Evolutionary conservation across 2,113 vertebrate genomes (phyloP), one percentile per base, ranked within the genome.

Genomic region (Tachysurus vachellii): DNA sequence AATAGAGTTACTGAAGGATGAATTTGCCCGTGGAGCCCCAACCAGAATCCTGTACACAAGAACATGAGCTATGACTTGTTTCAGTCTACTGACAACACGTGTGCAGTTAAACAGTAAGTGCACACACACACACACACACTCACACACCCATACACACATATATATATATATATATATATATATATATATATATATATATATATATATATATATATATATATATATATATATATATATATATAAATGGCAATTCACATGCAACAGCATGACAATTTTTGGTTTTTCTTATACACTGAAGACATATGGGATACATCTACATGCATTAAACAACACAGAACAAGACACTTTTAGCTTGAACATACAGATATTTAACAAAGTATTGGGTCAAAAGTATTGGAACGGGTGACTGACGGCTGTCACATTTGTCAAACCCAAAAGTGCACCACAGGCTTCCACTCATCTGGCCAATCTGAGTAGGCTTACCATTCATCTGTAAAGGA

Each of bases 21-120:
- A 99, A 87, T 97, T 97, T 47, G 98, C 97, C 91, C 92, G 96
- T 1, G 98, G 98, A 79, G 98, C 98, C 0, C 98, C 98, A 11
- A 99, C 98, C 88, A 99, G 95, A 85, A 99, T 90, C 98, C 98
- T 99, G 94, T 85, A 91, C 70, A 90, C 83, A 92, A 14, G 1
- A 81, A 81, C 28, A 84, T n/a, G 19, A 68, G 44, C 13, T 70
- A 23, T 70, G 26, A 83, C 21, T 16, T 64, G 42, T 53, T 50
- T 28, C 44, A 53, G 44, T 28, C 56, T 21, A 61, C 31, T 31
- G 54, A 36, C 16, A 9, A 28, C 42, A n/a, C 4, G 44, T 50
- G 80, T 64, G 80, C 59, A 62, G 23, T 21, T 82, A 5, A 83
- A 64, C 80, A 66, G 61, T 17, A 82, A 23, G 36, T 19, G 70